These are phyloP conservation scores for Tipula confusa DNA, from an alignment of 2,888 invertebrate species.

Conservation along the genomic window DNA sequence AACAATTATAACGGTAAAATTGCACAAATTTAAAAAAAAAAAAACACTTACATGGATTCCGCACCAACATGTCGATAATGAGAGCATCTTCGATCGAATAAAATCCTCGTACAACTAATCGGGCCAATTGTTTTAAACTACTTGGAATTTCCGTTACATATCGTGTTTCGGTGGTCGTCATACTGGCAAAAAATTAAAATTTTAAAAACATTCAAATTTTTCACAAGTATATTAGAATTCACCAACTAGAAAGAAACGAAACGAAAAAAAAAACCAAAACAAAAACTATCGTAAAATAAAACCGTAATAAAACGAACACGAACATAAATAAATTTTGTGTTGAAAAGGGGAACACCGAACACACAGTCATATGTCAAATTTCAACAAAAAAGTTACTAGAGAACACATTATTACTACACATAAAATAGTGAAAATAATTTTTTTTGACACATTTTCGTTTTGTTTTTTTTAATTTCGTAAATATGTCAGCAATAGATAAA, in stretches of 20 bases:
- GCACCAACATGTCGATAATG: conserved; percentile 90
- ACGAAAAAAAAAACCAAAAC: background rate
- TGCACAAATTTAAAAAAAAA: no score
- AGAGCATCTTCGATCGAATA: conserved; percentile 91
- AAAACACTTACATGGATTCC: conserved; percentile 76
- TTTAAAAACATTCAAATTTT: background rate
- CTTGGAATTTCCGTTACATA: conserved; percentile 83
- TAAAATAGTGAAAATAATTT: background rate
- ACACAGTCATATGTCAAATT: conserved; percentile 28
- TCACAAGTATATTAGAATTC: background rate
- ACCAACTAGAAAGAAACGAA: background rate
- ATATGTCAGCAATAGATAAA: conserved; percentile 80
- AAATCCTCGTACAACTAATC: conserved; percentile 88
- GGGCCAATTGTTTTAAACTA: conserved; percentile 84
- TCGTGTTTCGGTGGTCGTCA: background rate
- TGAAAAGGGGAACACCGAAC: conserved; percentile 27
- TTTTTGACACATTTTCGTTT: background rate
- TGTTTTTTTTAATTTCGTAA: background rate
- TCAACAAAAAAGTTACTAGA: background rate
- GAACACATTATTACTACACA: background rate
- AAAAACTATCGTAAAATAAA: background rate
- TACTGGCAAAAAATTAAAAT: background rate
- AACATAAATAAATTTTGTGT: background rate
- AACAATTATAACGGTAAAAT: background rate
- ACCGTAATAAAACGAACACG: conserved; percentile 3